These are phyloP conservation scores for Noctua comes DNA, from an alignment of 2,888 invertebrate species.

Conservation along the genomic window DNA sequence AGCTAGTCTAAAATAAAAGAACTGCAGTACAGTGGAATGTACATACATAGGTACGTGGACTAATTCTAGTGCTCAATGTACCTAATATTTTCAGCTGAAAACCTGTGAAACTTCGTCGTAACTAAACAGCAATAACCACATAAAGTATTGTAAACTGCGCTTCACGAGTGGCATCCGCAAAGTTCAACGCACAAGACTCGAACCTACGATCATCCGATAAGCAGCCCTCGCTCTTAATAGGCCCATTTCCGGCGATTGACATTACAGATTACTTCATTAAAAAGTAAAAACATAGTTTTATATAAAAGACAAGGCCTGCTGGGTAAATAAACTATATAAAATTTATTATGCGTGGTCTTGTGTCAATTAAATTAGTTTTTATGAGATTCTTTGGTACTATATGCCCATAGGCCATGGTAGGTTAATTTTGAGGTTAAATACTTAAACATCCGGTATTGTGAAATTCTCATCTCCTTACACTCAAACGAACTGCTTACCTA, in stretches of 20 bases:
- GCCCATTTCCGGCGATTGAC: slow-evolving; percentile 58
- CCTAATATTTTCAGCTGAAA: background rate
- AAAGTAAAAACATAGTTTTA: slow-evolving; percentile 37
- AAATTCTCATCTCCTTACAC: background rate
- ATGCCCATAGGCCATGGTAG: background rate
- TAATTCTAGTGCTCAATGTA: too few relatives aligned
- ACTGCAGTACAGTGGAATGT: background rate
- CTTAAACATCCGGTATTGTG: slow-evolving; percentile 6
- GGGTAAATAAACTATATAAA: slow-evolving; percentile 14
- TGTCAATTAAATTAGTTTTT: slow-evolving; percentile 17
- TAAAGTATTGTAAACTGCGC: background rate
- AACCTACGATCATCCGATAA: slow-evolving; percentile 52
- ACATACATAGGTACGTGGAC: background rate
- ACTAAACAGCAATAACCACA: background rate
- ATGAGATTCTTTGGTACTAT: slow-evolving; percentile 5
- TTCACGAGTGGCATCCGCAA: slow-evolving; percentile 6
- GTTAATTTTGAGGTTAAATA: slow-evolving; percentile 4
- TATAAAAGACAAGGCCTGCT: slow-evolving; percentile 29
- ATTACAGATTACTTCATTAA: slow-evolving; percentile 54
- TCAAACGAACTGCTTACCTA: too few relatives aligned
- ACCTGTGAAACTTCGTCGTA: background rate
- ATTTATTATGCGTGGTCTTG: background rate
- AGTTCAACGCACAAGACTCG: slow-evolving; percentile 52
- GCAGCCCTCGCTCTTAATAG: slow-evolving; percentile 52
- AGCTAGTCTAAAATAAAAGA: background rate